These are phyloP conservation scores for Drosophila greeni DNA, from an alignment of 2,888 invertebrate genomes.

Conservation along the genomic window DNA sequence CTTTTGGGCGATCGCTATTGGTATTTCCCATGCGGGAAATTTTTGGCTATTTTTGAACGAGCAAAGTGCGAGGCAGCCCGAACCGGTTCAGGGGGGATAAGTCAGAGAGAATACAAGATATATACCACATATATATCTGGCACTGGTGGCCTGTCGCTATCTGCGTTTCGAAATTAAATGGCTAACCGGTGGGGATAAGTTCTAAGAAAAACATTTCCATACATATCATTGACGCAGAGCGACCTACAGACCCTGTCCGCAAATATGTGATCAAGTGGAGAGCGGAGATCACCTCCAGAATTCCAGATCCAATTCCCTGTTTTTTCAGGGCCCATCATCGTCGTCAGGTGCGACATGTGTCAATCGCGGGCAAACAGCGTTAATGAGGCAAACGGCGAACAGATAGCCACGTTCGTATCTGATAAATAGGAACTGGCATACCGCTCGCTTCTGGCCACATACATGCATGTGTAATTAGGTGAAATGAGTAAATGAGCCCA, in stretches of 20 bases:
- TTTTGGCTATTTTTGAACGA: constrained; percentile 48
- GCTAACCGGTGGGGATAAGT: constrained; percentile 28
- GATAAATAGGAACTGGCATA: constrained; percentile 41
- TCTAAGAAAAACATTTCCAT: constrained; percentile 39
- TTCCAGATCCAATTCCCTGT: background rate
- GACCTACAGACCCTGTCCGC: background rate
- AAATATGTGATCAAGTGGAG: constrained; percentile 21
- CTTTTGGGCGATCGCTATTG: constrained; percentile 15
- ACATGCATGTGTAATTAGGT: constrained; percentile 57
- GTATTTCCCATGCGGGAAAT: constrained; percentile 30
- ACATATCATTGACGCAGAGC: constrained; percentile 33
- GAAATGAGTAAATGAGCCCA: constrained; percentile 44
- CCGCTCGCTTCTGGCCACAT: constrained; percentile 19
- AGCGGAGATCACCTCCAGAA: constrained; percentile 6
- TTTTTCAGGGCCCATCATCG: background rate
- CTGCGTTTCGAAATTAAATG: constrained; percentile 56
- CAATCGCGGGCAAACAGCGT: constrained; percentile 12
- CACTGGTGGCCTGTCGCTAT: constrained; percentile 32
- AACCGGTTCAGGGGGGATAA: constrained; percentile 54
- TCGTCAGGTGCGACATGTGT: constrained; percentile 30
- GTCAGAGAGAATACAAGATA: constrained; percentile 13
- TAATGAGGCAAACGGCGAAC: constrained; percentile 32
- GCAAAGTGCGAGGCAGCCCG: constrained; percentile 36
- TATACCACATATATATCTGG: constrained; percentile 13
- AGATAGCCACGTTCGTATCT: constrained; percentile 31